Evolutionary conservation across 2,888 invertebrate species (phyloP).

Genomic region (Metopia argyrocephala): DNA sequence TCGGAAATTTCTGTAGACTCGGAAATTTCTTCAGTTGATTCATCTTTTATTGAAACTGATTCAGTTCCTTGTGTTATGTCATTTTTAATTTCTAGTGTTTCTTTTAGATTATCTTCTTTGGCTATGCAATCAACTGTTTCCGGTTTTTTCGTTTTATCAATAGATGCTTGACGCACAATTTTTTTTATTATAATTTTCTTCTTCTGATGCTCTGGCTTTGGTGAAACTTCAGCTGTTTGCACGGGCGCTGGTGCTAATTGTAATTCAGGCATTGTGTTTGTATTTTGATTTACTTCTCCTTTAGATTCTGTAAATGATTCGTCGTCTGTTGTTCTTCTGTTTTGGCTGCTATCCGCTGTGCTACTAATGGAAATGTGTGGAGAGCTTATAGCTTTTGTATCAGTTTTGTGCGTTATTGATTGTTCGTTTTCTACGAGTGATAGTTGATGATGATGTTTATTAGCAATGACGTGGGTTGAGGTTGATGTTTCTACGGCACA

Average conservation of each 20-base stretch:
- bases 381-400: slow-evolving; percentile 65
- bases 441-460: slow-evolving; percentile 57
- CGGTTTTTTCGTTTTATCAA: slow-evolving; percentile 55
- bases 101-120: background rate
- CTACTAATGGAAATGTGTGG: slow-evolving; percentile 64
- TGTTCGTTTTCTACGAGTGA: slow-evolving; percentile 27
- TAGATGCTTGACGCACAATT: slow-evolving; percentile 71
- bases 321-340: slow-evolving; percentile 48
- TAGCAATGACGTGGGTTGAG: slow-evolving; percentile 37
- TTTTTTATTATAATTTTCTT: slow-evolving; percentile 70
- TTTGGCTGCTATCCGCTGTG: slow-evolving; percentile 38
- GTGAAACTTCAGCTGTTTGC: slow-evolving; percentile 69
- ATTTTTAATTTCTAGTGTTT: slow-evolving; percentile 38
- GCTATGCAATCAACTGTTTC: slow-evolving; percentile 19
- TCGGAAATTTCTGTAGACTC: slow-evolving; percentile 33
- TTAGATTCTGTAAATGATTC: slow-evolving; percentile 20
- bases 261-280: slow-evolving; percentile 72
- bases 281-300: slow-evolving; percentile 10
- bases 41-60: background rate
- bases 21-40: slow-evolving; percentile 41
- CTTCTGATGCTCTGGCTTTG: slow-evolving; percentile 68
- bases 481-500: slow-evolving; percentile 50
- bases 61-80: background rate
- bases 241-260: slow-evolving; percentile 71
- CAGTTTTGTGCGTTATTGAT: slow-evolving; percentile 35